Percentiles rank a stretch among this genome's conserved stretches.
These are phyloP conservation scores for Diarsia brunnea DNA, from an alignment of 2,888 invertebrate species.

Conservation along the genomic window DNA sequence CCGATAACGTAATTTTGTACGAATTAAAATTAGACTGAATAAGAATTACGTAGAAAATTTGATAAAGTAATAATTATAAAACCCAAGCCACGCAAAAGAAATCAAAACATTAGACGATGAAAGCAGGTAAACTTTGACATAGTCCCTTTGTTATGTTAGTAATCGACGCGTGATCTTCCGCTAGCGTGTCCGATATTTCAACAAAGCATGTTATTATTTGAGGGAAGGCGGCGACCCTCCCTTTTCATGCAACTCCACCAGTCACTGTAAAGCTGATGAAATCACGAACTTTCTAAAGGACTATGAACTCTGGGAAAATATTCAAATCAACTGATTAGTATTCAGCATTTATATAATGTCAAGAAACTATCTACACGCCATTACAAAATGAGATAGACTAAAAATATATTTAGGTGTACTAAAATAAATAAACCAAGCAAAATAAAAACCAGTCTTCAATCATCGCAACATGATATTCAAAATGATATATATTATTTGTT, in stretches of 20 bases:
- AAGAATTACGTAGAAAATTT: neutral
- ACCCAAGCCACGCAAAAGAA: slow-evolving; percentile 4
- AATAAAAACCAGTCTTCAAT: slow-evolving; percentile 17
- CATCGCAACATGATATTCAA: slow-evolving; percentile 26
- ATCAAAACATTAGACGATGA: slow-evolving; percentile 13
- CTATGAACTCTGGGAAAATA: slow-evolving; percentile 58
- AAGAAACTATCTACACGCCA: slow-evolving; percentile 14
- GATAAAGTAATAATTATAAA: neutral
- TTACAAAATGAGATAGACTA: neutral
- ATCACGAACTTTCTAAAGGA: slow-evolving; percentile 62
- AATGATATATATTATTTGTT: slow-evolving; percentile 21
- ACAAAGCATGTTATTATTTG: slow-evolving; percentile 64
- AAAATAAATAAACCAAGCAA: neutral
- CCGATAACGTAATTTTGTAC: neutral
- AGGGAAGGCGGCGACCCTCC: slow-evolving; percentile 56
- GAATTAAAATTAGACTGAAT: neutral
- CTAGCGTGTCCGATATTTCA: slow-evolving; percentile 66
- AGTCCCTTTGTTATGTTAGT: slow-evolving; percentile 60
- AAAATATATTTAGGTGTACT: neutral
- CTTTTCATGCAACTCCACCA: slow-evolving; percentile 66
- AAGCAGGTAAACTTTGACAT: slow-evolving; percentile 41
- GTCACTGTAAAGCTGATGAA: slow-evolving; percentile 60
- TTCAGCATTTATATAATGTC: slow-evolving; percentile 20
- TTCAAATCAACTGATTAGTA: slow-evolving; percentile 24
- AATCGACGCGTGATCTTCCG: slow-evolving; percentile 62